Evolutionary conservation across 2,113 vertebrate genomes (phyloP), one percentile per base, ranked within the genome.

Genomic region (Dicaeum eximium): DNA sequence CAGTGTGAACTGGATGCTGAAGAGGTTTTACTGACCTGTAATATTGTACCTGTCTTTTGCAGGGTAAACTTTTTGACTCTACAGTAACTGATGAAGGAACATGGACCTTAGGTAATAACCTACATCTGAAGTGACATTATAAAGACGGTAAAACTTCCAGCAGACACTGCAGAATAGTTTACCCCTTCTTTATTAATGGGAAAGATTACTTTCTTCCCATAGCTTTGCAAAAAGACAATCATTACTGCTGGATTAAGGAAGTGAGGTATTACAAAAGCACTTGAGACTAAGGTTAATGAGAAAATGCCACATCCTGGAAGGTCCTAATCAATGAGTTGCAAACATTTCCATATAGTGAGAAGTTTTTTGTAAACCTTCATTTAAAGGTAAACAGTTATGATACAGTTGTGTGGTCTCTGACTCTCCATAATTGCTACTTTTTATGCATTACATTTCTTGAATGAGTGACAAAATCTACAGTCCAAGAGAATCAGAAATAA

Each of bases 71-170:
- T 66, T 99, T 99, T 96, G 99, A 98, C 89, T 98, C 98, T 13
- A 99, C 99, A 24, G 96, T 99, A 92, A 98, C 98, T 51, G 99
- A 99, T 92, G 99, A 99, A 95, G 99, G 98, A 71, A 99, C 99
- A 0, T 99, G 99, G 99, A 99, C 99, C 6, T 95, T 99, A 89
- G 99, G 99, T 99, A 98, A 98, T 83, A 87, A 72, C 18, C 20
- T 84, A 2, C n/a, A 22, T 35, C 48, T 93, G 58, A 81, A 69
- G 12, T 66, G 47, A 24, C 37, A 4, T 56, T 30, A 30, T 48
- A 7, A 57, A 58, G 24, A 20, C 31, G 56, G 15, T 23, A 64
- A 50, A 72, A 42, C 11, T 23, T 17, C 35, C 30, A 33, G 6
- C 16, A 62, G 13, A 28, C 4, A 13, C 31, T 75, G 35, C 45